Conservation (phyloP, 1,140 invertebrate genomes). For the Bombus breviceps region DNA sequence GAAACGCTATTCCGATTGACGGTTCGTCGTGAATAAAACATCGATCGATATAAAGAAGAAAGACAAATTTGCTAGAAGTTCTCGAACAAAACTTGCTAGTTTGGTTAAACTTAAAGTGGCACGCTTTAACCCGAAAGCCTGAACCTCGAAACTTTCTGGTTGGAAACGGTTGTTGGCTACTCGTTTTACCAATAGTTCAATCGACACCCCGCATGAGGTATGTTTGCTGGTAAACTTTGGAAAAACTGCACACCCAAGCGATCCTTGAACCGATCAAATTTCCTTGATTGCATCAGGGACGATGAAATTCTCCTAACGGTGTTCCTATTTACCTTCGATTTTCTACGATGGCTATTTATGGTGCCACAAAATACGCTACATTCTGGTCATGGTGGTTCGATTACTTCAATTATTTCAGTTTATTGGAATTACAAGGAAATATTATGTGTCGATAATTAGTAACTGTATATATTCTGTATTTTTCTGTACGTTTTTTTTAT, state of each 20-base stretch:
- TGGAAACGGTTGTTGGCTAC: not conserved
- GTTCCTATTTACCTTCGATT: not conserved
- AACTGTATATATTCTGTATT: too few relatives aligned
- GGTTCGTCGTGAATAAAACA: conserved; percentile 33
- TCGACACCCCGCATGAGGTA: not conserved
- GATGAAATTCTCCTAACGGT: not conserved
- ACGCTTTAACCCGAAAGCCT: not conserved
- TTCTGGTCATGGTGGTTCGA: too few relatives aligned
- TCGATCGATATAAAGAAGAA: not conserved
- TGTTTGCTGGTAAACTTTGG: not conserved
- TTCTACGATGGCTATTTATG: not conserved
- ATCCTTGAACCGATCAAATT: not conserved
- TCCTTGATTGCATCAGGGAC: not conserved
- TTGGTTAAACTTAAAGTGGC: conserved; percentile 31
- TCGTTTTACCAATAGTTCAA: not conserved
- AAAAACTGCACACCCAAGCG: not conserved
- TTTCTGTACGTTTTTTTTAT: too few relatives aligned
- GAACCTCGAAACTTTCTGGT: not conserved
- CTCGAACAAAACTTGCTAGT: not conserved
- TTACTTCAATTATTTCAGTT: too few relatives aligned
- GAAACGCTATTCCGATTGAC: not conserved
- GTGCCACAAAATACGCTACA: not conserved
- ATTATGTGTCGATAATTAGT: too few relatives aligned
- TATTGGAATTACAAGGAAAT: too few relatives aligned
- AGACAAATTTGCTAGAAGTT: conserved; percentile 27